These are phyloP conservation scores for Hololepta plana DNA, from an alignment of 2,888 invertebrate species.

Conservation along the genomic window DNA sequence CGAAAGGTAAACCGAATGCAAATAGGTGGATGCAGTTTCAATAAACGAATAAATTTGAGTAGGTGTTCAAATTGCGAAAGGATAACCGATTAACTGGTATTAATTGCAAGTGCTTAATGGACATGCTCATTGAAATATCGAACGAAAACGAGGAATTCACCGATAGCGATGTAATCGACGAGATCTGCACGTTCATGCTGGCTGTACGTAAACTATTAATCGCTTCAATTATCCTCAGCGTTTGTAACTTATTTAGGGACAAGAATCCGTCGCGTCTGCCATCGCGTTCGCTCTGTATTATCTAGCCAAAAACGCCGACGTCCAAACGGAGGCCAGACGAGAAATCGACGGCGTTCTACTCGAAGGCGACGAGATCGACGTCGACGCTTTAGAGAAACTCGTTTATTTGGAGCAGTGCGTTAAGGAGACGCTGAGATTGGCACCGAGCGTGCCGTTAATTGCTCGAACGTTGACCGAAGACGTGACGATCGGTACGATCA, in stretches of 20 bases:
- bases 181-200: constrained; percentile 42
- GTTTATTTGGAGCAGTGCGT: constrained; percentile 50
- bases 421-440: constrained; percentile 46
- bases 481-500: constrained; percentile 37
- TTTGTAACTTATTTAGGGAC: constrained; percentile 28
- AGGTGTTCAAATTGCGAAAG: no score
- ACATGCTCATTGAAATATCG: constrained; percentile 34
- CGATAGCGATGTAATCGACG: constrained; percentile 38
- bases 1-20: constrained; percentile 22
- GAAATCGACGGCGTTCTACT: constrained; percentile 33
- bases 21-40: no score
- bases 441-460: constrained; percentile 49
- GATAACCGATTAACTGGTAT: no score
- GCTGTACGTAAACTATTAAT: constrained; percentile 23
- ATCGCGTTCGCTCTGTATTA: constrained; percentile 36
- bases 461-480: constrained; percentile 37
- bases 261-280: constrained; percentile 40
- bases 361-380: constrained; percentile 27
- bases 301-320: constrained; percentile 32
- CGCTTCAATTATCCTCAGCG: no score
- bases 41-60: no score
- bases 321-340: constrained; percentile 30
- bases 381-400: constrained; percentile 42
- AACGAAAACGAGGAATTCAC: constrained; percentile 30
- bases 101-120: no score